A percentile compares a stretch with the other conserved stretches of the same genome.
Conservation (phyloP, 2,113 vertebrate species). For the Narcine bancroftii region DNA sequence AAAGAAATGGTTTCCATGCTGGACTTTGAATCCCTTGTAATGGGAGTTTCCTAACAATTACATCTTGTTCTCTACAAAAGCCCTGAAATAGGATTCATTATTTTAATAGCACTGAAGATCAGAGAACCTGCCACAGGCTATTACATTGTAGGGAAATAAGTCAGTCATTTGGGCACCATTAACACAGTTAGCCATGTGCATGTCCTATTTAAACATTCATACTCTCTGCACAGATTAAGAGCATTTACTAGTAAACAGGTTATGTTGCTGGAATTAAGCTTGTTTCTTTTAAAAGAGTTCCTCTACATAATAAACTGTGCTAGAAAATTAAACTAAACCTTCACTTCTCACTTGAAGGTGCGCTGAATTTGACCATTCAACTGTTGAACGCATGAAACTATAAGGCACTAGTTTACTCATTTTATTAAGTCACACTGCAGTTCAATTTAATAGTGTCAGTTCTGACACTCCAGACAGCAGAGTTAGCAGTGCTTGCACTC, state of each 20-base stretch:
- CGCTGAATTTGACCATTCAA: not conserved
- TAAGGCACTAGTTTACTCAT: not conserved
- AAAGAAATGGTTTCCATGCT: constrained; percentile 4
- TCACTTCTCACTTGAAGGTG: not conserved
- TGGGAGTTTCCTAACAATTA: not conserved
- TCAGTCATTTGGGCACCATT: not conserved
- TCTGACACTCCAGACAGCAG: too few relatives aligned
- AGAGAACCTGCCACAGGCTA: not conserved
- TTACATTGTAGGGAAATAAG: not conserved
- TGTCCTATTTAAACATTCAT: not conserved
- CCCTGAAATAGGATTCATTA: constrained; percentile 22
- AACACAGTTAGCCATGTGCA: not conserved
- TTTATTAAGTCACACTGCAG: too few relatives aligned
- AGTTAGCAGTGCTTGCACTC: too few relatives aligned
- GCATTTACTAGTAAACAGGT: not conserved
- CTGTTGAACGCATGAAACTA: not conserved
- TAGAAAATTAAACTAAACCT: not conserved
- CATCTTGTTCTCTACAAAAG: not conserved
- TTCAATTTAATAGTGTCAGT: too few relatives aligned
- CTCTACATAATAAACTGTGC: not conserved
- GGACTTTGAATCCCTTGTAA: not conserved
- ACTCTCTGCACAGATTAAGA: not conserved
- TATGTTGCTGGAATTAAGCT: not conserved
- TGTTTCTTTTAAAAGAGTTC: not conserved
- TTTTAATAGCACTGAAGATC: not conserved